Evolutionary conservation across 23 tunicate genomes (phyloP).

Genomic region (Halocynthia aurantium): DNA sequence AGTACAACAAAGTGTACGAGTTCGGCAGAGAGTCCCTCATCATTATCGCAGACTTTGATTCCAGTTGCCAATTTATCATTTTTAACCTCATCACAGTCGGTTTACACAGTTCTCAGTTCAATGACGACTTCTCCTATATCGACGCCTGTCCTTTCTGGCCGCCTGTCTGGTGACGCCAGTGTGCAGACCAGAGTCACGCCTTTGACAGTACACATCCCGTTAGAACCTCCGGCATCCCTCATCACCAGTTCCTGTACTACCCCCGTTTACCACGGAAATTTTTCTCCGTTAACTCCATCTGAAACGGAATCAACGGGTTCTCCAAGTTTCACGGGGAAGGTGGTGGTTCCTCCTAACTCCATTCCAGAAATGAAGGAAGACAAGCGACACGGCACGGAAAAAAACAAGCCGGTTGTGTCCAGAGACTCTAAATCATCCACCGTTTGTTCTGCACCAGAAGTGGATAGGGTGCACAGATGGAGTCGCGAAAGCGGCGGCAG

Average conservation of each 20-base stretch:
- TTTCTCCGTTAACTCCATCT: constrained; percentile 75
- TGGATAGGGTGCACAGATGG: neutral
- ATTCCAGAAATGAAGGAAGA: neutral
- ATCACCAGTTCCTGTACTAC: neutral
- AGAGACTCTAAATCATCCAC: neutral
- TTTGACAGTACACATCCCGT: constrained; percentile 3
- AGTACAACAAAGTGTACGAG: neutral
- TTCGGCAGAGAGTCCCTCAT: neutral
- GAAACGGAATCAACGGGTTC: constrained; percentile 21
- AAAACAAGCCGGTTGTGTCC: neutral
- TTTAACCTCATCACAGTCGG: neutral
- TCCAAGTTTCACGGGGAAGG: constrained; percentile 10
- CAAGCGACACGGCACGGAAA: neutral
- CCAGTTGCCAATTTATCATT: neutral
- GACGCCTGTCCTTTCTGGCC: neutral
- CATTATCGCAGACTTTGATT: constrained; percentile 1
- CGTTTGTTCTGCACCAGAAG: neutral
- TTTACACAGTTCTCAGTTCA: neutral
- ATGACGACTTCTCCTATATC: neutral
- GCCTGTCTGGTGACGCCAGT: neutral
- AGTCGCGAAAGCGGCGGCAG: neutral
- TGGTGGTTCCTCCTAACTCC: neutral
- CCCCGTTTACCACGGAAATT: constrained; percentile 36
- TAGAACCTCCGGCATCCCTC: neutral
- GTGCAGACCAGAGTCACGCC: neutral